Evolutionary conservation across 2,888 invertebrate genomes (phyloP), one percentile per base, ranked within the genome.

Genomic region (Seira sanloemensis): DNA sequence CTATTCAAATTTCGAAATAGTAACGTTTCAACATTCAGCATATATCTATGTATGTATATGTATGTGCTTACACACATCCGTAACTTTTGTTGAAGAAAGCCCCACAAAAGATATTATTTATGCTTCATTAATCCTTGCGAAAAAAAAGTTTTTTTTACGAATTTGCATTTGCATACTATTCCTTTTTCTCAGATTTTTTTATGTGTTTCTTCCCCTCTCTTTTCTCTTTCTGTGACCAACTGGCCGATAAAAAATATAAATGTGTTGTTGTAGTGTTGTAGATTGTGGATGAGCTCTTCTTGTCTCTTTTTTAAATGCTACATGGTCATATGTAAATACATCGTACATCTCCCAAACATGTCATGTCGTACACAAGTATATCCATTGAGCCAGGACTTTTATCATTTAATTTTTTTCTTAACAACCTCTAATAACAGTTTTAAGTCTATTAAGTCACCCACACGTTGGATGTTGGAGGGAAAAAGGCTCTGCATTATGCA

Each of bases 51-150:
- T n/a, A n/a, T n/a, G n/a, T n/a, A n/a, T n/a, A n/a, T n/a, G n/a
- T n/a, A n/a, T n/a, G n/a, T n/a, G n/a, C n/a, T n/a, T n/a, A 37
- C 37, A 37, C n/a, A 58, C 58, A 58, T 58, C 12, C 58, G 12
- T 58, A 58, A 58, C 58, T 58, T n/a, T n/a, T n/a, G n/a, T 16
- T 7, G 58, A 58, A 58, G 58, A 58, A 58, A 58, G 58, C 58
- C 2, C n/a, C 58, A 58, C 18, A 58, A 4, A 58, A 75, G 26
- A 66, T n/a, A 76, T 81, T 81, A 82, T 82, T 82, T 82, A 82
- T 82, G 81, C 81, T 82, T 82, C 80, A 80, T 80, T 80, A 80
- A 80, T 68, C 80, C 74, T 71, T 58, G 68, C 65, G 74, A 80
- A 68, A n/a, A n/a, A n/a, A n/a, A n/a, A n/a, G n/a, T n/a, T n/a